Evolutionary conservation across 2,113 vertebrate genomes (phyloP), one percentile per base, ranked within the genome.

Genomic region (Lepus americanus): DNA sequence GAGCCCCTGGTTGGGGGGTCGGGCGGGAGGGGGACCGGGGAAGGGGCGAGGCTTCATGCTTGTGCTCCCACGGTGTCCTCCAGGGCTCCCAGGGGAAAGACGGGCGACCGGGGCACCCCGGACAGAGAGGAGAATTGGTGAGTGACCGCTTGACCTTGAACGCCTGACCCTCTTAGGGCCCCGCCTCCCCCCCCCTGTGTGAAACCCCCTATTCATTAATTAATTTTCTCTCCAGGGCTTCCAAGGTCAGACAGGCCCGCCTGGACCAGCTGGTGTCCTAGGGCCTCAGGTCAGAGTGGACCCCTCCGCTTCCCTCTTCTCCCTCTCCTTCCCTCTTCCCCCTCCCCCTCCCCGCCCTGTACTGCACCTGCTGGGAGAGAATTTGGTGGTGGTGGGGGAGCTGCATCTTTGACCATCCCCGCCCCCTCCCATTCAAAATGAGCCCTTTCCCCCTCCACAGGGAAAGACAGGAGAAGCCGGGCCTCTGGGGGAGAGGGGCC

Each of bases 231-330:
- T 20, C 17, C 80, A 99, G 99, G 99, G 99, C 74, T 99, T 99
- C 98, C 99, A 99, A 98, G 99, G 99, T 83, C 99, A 99, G 97
- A 99, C 99, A 0, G 99, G 99, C 3, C 98, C 98, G 7, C 99
- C 99, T 0, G 99, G 99, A 5, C 99, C 99, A 12, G 84, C 98
- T 2, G 99, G 99, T 17, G 99, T 99, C 49, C 98, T 99, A 64
- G 99, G 99, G 82, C 99, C 99, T 85, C 99, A 99, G 98, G 99
- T 99, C 96, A 97, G 98, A 92, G 77, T 5, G 55, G 51, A 51
- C 20, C 49, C 72, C 17, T 10, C 3, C 1, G 3, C 6, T 14
- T 44, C 72, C 17, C 23, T 12, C n/a, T 6, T 72, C 83, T 5
- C 16, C 36, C 9, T 72, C 83, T 3, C 4, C 6, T 11, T 49